phyloP scores from a whole-genome alignment of 2,888 invertebrate species.

The Leucoptera coffeella region DNA sequence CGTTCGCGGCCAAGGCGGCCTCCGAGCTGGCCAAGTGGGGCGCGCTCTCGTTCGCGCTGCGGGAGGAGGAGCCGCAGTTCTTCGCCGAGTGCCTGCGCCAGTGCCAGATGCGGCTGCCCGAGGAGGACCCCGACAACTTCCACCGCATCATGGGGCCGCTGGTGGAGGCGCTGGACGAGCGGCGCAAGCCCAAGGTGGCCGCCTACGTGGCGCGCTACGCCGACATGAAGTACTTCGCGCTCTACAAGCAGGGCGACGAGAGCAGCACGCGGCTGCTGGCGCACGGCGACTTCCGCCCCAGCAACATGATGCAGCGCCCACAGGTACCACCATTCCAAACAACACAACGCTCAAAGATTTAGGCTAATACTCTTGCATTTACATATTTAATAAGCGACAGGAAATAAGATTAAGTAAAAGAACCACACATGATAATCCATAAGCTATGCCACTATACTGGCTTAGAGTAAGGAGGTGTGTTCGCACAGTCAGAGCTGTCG shows the following conservation, averaged over 20 bases:
- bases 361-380: too few relatives aligned
- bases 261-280: slow-evolving; percentile 9
- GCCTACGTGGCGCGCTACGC: slow-evolving; percentile 8
- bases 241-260: slow-evolving; percentile 9
- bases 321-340: too few relatives aligned
- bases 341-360: too few relatives aligned
- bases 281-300: slow-evolving; percentile 21
- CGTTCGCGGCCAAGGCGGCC: slow-evolving; percentile 16
- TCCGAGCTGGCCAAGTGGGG: slow-evolving; percentile 25
- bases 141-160: slow-evolving; percentile 6
- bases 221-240: slow-evolving; percentile 6
- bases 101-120: slow-evolving; percentile 9
- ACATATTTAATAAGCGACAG: too few relatives aligned
- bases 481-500: too few relatives aligned
- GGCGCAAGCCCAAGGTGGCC: slow-evolving; percentile 11
- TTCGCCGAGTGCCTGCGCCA: slow-evolving; percentile 11
- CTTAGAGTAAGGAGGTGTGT: too few relatives aligned
- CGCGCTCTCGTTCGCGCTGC: slow-evolving; percentile 21
- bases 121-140: slow-evolving; percentile 5
- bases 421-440: too few relatives aligned
- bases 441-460: too few relatives aligned
- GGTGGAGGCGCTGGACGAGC: slow-evolving; percentile 9
- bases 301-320: slow-evolving; percentile 12
- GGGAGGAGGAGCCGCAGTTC: slow-evolving; percentile 15
- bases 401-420: too few relatives aligned